Percentiles rank a stretch among this genome's conserved stretches.
phyloP scores from a whole-genome alignment of 1,140 invertebrate species.

The Pseudomyrmex gracilis region DNA sequence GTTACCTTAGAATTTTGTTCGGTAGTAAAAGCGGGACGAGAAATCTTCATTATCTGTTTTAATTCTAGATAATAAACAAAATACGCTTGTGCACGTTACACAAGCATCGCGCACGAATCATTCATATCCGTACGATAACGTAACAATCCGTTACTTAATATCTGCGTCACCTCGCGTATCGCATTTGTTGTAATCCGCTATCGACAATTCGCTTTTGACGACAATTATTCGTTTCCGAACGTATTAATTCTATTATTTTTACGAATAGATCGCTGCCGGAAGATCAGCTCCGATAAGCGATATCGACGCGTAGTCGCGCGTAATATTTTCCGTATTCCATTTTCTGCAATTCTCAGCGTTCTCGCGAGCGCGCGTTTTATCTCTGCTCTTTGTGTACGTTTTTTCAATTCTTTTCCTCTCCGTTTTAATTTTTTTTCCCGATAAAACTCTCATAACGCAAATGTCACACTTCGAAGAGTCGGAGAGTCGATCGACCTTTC shows the following conservation, averaged over 20 bases:
- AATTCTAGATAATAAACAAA: no score
- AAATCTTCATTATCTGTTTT: no score
- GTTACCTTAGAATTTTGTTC: neutral
- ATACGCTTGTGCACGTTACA: neutral
- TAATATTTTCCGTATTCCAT: no score
- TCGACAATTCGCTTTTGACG: neutral
- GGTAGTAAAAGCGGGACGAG: neutral
- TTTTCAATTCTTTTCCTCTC: no score
- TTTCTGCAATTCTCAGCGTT: neutral
- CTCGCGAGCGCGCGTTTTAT: neutral
- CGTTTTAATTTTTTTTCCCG: neutral
- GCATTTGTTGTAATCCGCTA: neutral
- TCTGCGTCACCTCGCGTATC: neutral
- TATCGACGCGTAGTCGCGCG: neutral
- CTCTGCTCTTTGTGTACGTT: no score
- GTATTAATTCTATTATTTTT: neutral
- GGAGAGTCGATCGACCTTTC: slow-evolving; percentile 23
- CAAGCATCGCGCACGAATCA: neutral
- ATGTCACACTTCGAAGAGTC: slow-evolving; percentile 18
- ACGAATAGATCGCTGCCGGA: neutral
- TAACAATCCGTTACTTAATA: slow-evolving; percentile 31
- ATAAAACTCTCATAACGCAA: neutral
- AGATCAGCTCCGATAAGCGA: slow-evolving; percentile 12
- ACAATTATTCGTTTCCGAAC: slow-evolving; percentile 31
- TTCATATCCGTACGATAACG: neutral